Percentiles rank a stretch among this genome's conserved stretches.
phyloP scores from a whole-genome alignment of 2,113 vertebrate species.

The Vulpes vulpes region DNA sequence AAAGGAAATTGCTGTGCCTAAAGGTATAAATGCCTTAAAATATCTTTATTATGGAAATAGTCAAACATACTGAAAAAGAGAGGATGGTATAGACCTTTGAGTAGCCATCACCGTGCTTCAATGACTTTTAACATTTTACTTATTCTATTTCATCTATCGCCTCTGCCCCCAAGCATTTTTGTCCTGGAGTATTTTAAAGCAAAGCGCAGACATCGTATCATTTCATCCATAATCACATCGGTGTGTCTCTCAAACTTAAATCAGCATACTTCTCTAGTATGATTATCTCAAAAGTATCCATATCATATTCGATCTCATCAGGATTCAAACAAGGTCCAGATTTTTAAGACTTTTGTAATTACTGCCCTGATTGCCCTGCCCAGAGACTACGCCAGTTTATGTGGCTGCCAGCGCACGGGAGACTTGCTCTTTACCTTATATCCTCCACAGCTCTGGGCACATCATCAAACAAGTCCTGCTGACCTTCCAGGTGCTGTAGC shows the following conservation, averaged over 20 bases:
- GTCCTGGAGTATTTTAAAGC: background rate
- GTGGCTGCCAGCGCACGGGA: fast-evolving
- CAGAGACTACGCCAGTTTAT: fast-evolving
- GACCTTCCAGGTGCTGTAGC: background rate
- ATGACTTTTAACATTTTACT: background rate
- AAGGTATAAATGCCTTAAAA: background rate
- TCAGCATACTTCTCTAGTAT: background rate
- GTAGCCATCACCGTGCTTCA: background rate
- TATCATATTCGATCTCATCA: background rate
- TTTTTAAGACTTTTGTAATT: background rate
- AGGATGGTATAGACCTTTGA: background rate
- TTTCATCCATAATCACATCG: background rate
- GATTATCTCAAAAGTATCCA: background rate
- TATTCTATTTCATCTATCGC: background rate
- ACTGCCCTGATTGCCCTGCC: background rate
- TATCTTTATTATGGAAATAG: background rate
- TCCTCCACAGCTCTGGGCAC: background rate
- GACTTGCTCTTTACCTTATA: background rate
- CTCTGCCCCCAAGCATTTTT: background rate
- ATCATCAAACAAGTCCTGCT: background rate
- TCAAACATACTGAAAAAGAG: background rate
- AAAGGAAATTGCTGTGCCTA: background rate
- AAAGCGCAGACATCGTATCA: background rate
- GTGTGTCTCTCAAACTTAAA: background rate
- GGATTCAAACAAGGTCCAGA: background rate